Base-by-base conservation (phyloP, 2,113 vertebrate species). In the Heteronetta atricapilla region DNA sequence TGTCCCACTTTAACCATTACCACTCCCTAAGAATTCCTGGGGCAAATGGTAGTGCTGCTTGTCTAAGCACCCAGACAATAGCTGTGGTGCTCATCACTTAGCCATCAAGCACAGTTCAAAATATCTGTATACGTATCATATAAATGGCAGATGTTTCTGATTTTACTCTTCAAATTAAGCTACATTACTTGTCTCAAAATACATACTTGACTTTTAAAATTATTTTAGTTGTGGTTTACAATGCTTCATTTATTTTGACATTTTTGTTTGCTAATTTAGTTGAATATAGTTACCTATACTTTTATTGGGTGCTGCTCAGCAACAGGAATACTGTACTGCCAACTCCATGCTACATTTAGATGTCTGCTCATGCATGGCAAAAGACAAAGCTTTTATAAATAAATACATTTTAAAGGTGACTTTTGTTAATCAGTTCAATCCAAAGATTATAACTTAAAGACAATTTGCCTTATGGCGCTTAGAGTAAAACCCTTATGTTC, bases 371-470 rank as follows among this genome's bases (percentile, higher is more conserved):
- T 4, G 1, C 48, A 89, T 17, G 10, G 44, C 58, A 80, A 73
- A 21, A 88, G 85, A 89, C 46, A 75, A 90, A 83, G 85, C 63
- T 80, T 75, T 34, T 29, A 68, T 59, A 87, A 87, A 90, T 73
- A 91, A 91, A 93, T 56, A 59, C 8, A 77, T 77, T 95, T 94
- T 67, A 82, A 95, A 91, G 67, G 82, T 95, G 84, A 93, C 82
- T 95, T 91, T 88, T n/a, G 46, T 53, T 59, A 76, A 88, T 69
- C 36, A 63, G 42, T 50, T 91, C 52, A 58, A 67, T 79, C 93
- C 75, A 91, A 89, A 91, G 46, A 58, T 79, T 93, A 86, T 1
- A 2, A 76, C 69, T 92, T 48, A 48, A 48, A 48, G 46, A 48
- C 46, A 21, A 48, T 88, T 82, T 93, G 82, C 68, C 82, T 93